These are phyloP conservation scores for Turritopsis dohrnii DNA, from an alignment of 30 jellyfish, hydroid and myxozoan species.

Conservation along the genomic window DNA sequence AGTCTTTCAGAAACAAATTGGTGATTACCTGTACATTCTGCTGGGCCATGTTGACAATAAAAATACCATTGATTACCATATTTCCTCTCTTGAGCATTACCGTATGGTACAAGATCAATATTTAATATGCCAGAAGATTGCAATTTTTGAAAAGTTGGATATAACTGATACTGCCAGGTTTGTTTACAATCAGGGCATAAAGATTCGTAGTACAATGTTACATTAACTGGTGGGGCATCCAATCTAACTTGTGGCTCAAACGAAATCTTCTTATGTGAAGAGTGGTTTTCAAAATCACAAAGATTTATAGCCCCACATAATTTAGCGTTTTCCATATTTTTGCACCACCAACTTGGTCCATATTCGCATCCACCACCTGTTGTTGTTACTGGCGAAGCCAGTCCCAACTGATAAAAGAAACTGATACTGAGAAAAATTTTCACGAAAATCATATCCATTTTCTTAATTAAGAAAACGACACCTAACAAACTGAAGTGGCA, in stretches of 20 bases:
- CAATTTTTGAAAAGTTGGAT: conserved; percentile 63
- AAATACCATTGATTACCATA: conserved; percentile 56
- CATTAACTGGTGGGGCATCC: conserved; percentile 59
- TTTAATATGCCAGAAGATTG: conserved; percentile 52
- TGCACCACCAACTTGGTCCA: conserved; percentile 69
- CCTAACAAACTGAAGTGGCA: neutral
- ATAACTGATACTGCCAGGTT: conserved; percentile 52
- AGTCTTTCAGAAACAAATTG: no score
- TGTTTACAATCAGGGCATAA: conserved; percentile 74
- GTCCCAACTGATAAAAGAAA: neutral
- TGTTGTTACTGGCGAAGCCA: neutral
- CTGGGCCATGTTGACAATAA: conserved; percentile 78
- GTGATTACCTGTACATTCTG: conserved; percentile 60
- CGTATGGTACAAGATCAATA: conserved; percentile 75
- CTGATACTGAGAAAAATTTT: neutral
- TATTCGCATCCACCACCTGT: conserved; percentile 25
- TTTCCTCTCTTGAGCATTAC: conserved; percentile 73
- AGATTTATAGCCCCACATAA: conserved; percentile 53
- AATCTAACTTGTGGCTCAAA: conserved; percentile 39
- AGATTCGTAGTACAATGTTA: conserved; percentile 69
- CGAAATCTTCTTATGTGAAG: conserved; percentile 35
- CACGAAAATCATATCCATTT: neutral
- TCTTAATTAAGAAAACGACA: no score
- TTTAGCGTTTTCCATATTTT: conserved; percentile 46
- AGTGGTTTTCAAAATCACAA: conserved; percentile 21